Evolutionary conservation across 2,797 vertebrate genomes (phyloP).

Genomic region (Lophotriccus pileatus): DNA sequence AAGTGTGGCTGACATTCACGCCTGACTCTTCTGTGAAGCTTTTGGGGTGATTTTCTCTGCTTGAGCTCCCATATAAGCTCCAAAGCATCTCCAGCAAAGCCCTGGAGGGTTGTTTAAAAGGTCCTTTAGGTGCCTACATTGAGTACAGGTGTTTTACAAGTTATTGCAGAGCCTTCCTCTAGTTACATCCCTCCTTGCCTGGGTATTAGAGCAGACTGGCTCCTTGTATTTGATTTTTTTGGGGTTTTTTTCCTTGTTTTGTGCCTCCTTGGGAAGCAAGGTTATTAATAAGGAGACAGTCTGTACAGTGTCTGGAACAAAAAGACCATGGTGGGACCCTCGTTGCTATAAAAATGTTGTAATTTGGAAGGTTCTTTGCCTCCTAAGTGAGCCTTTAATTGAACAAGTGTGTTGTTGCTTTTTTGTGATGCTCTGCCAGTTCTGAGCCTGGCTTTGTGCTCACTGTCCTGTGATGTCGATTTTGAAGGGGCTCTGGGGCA

Average conservation of each 20-base stretch:
- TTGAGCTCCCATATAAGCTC: no score
- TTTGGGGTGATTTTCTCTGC: neutral
- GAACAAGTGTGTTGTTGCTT: neutral
- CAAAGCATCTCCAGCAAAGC: neutral
- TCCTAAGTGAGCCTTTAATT: neutral
- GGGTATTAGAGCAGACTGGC: no score
- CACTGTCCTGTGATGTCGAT: neutral
- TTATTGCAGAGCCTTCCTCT: neutral
- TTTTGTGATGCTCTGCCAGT: fast-evolving
- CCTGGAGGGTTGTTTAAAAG: neutral
- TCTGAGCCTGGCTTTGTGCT: neutral
- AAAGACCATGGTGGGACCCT: neutral
- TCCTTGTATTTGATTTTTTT: neutral
- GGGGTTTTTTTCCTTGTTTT: neutral
- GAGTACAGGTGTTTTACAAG: no score
- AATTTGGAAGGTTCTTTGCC: neutral
- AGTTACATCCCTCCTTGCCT: neutral
- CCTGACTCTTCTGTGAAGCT: neutral
- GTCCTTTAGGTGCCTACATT: neutral
- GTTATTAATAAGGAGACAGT: neutral
- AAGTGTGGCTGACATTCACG: fast-evolving
- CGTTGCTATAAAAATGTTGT: neutral
- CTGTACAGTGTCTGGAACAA: neutral
- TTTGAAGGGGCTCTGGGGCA: neutral
- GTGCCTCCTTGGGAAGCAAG: neutral